Evolutionary conservation across 1,140 invertebrate species (phyloP).

Genomic region (Trialeurodes vaporariorum): DNA sequence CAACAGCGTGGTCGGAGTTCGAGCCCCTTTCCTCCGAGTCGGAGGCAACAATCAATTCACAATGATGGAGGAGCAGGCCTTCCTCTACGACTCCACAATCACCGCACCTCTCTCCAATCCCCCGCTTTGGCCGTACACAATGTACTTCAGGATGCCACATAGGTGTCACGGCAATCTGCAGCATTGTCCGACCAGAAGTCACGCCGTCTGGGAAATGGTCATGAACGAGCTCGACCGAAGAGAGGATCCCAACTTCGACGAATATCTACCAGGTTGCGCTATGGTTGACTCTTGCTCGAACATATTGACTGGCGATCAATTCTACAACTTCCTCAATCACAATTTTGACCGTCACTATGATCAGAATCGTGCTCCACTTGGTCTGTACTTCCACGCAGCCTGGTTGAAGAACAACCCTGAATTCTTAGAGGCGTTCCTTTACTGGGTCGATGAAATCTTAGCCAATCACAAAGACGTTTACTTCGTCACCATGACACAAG

Average conservation of each 20-base stretch:
- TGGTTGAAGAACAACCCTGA: conserved; percentile 93
- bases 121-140: conserved; percentile 92
- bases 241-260: conserved; percentile 82
- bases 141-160: conserved; percentile 95
- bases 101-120: conserved; percentile 84
- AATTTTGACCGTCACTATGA: conserved; percentile 93
- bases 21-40: conserved; percentile 83
- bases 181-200: conserved; percentile 79
- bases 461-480: conserved; percentile 83
- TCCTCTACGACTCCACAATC: conserved; percentile 91
- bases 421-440: conserved; percentile 82
- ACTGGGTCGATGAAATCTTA: conserved; percentile 88
- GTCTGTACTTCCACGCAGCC: conserved; percentile 90
- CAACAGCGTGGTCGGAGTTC: conserved; percentile 85
- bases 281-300: conserved; percentile 96
- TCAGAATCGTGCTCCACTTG: conserved; percentile 83
- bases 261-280: conserved; percentile 83
- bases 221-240: conserved; percentile 89
- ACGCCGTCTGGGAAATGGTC: conserved; percentile 96
- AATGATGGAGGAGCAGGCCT: conserved; percentile 95
- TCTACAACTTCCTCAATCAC: conserved; percentile 91
- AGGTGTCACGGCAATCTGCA: conserved; percentile 87
- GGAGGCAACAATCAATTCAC: conserved; percentile 95
- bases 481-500: conserved; percentile 95
- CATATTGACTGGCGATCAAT: conserved; percentile 83